phyloP scores from a whole-genome alignment of 2,797 vertebrate genomes.

The Zonotrichia albicollis region DNA sequence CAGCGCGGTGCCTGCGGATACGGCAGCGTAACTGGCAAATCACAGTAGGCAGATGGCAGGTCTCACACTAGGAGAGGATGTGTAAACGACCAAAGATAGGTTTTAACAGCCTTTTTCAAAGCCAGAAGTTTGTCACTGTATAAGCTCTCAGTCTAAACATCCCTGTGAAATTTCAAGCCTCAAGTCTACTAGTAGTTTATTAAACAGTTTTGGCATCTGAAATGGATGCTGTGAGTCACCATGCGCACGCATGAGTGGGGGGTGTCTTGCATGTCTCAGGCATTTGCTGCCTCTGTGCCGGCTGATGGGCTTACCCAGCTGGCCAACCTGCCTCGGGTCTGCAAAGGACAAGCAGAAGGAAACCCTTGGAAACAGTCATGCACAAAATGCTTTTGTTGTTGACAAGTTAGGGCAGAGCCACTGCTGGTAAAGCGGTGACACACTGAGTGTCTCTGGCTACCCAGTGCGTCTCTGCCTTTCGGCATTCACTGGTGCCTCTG shows the following conservation, averaged over 20 bases:
- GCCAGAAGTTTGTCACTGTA: conserved; percentile 48
- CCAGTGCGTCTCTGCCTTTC: background rate
- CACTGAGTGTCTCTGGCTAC: background rate
- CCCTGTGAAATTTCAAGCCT: conserved; percentile 6
- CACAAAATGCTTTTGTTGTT: background rate
- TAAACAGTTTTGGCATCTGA: conserved; percentile 17
- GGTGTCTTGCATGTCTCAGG: background rate
- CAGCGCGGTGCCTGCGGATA: background rate
- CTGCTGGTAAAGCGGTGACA: rapidly evolving
- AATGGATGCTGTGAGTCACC: background rate
- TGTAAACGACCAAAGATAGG: conserved; percentile 48
- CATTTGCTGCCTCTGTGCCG: background rate
- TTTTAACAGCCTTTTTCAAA: conserved; percentile 27
- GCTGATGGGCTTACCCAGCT: background rate
- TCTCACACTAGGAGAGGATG: conserved; percentile 37
- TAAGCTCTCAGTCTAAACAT: conserved; percentile 40
- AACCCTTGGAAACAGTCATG: background rate
- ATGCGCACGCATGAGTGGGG: rapidly evolving
- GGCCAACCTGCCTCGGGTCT: rapidly evolving
- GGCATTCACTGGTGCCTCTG: rapidly evolving
- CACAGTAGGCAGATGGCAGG: conserved; percentile 35
- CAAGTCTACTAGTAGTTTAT: background rate
- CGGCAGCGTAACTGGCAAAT: background rate
- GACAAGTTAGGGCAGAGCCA: background rate
- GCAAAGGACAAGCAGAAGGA: background rate